Evolutionary conservation across 2,888 invertebrate genomes (phyloP).

Genomic region (Steromphala cineraria): DNA sequence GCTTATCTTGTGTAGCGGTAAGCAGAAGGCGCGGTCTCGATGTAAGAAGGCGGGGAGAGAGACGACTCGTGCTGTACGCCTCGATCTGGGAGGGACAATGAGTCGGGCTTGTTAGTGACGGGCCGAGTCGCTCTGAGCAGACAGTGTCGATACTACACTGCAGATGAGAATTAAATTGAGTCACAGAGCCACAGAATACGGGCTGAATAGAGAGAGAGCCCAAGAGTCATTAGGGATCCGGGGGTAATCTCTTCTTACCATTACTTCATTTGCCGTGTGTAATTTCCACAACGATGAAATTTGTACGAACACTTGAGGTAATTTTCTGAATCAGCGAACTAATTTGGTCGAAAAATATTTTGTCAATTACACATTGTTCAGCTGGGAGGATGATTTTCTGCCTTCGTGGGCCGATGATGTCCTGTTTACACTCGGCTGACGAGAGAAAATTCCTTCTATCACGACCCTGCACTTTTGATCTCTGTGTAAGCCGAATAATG

Average conservation of each 20-base stretch:
- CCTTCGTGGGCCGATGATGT: constrained; percentile 35
- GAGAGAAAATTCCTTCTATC: constrained; percentile 36
- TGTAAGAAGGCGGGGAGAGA: not conserved
- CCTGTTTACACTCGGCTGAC: constrained; percentile 41
- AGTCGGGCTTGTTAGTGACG: not conserved
- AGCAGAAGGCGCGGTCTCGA: no score
- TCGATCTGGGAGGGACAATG: not conserved
- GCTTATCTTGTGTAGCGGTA: constrained; percentile 12
- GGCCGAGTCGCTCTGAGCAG: not conserved
- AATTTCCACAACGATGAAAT: constrained; percentile 49
- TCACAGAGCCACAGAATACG: constrained; percentile 4
- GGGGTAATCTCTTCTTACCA: constrained; percentile 43
- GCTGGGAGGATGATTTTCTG: constrained; percentile 45
- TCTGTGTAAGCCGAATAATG: constrained; percentile 26
- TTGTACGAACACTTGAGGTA: constrained; percentile 47
- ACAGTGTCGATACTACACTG: not conserved
- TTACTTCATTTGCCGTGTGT: constrained; percentile 46
- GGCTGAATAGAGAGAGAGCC: constrained; percentile 30
- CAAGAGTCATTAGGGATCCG: constrained; percentile 41
- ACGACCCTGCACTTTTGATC: constrained; percentile 28
- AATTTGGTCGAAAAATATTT: constrained; percentile 55
- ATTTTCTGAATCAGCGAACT: constrained; percentile 48
- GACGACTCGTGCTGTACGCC: not conserved
- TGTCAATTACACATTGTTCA: constrained; percentile 53
- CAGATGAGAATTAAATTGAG: constrained; percentile 22